Evolutionary conservation across 2,113 vertebrate species (phyloP).

Genomic region (Oxygymnocypris stewartii): DNA sequence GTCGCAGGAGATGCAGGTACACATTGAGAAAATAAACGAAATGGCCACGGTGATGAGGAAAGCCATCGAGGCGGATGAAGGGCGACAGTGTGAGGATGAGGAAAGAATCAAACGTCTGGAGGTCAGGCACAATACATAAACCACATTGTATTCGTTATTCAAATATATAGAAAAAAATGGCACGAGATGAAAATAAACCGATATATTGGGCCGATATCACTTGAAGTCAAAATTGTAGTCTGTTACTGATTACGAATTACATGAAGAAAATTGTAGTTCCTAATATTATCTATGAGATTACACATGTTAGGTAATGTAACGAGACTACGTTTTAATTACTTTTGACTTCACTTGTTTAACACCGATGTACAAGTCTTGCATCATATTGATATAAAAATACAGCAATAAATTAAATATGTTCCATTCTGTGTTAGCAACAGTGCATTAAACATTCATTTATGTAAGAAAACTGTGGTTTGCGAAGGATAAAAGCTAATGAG

Average conservation of each 20-base stretch:
- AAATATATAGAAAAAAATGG: background rate
- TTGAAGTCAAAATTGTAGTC: too few species aligned
- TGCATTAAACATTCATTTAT: background rate
- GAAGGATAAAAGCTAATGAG: background rate
- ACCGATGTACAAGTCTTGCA: background rate
- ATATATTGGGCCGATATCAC: background rate
- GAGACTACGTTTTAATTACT: background rate
- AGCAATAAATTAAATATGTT: background rate
- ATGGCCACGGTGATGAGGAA: constrained; percentile 98
- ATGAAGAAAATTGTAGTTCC: background rate
- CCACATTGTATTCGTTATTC: background rate
- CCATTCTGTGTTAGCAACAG: background rate
- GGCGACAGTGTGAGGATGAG: constrained; percentile 85
- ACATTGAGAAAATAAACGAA: constrained; percentile 95
- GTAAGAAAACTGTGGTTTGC: background rate
- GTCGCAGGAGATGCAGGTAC: constrained; percentile 88
- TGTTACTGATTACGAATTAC: background rate
- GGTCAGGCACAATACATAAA: constrained; percentile 69
- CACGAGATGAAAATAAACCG: background rate
- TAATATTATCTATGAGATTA: background rate
- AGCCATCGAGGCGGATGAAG: constrained; percentile 94
- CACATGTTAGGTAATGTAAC: background rate
- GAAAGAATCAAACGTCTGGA: constrained; percentile 91
- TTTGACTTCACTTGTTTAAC: background rate
- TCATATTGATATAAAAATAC: background rate